Conservation (phyloP, 2,888 invertebrate species). For the Trissolcus japonicus region DNA sequence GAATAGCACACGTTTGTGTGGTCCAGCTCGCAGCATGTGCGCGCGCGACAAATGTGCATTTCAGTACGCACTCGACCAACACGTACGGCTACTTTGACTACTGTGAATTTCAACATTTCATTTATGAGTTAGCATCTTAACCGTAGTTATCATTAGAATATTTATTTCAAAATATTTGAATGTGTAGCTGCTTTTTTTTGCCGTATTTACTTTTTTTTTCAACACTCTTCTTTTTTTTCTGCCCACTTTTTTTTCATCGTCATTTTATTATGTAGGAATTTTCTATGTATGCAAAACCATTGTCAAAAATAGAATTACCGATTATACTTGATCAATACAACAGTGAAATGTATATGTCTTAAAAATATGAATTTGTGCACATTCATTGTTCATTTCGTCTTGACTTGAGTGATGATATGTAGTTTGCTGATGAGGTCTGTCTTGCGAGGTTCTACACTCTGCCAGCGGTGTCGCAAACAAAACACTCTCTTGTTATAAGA, state of each 20-base stretch:
- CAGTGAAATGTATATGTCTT: conserved; percentile 55
- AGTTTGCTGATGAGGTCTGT: conserved; percentile 56
- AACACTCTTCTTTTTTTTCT: conserved; percentile 8
- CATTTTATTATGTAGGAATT: conserved; percentile 38
- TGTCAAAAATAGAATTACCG: conserved; percentile 56
- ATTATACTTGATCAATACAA: conserved; percentile 54
- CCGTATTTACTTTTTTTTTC: background rate
- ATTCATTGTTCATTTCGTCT: conserved; percentile 47
- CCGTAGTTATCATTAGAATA: conserved; percentile 52
- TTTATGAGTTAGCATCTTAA: conserved; percentile 49
- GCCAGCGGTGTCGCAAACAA: conserved; percentile 24
- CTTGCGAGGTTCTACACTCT: conserved; percentile 41
- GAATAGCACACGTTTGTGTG: conserved; percentile 26
- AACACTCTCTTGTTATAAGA: conserved; percentile 29
- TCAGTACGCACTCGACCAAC: conserved; percentile 41
- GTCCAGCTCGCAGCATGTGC: conserved; percentile 29
- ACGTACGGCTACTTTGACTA: conserved; percentile 50
- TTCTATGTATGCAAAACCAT: conserved; percentile 50
- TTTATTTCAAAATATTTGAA: conserved; percentile 55
- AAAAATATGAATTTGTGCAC: conserved; percentile 54
- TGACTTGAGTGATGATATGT: conserved; percentile 56
- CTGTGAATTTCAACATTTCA: conserved; percentile 49
- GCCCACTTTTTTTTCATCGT: conserved; percentile 3
- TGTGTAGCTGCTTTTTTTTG: conserved; percentile 39
- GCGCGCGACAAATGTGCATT: conserved; percentile 40